phyloP scores from a whole-genome alignment of 2,113 vertebrate species.

The Herpailurus yagouaroundi region DNA sequence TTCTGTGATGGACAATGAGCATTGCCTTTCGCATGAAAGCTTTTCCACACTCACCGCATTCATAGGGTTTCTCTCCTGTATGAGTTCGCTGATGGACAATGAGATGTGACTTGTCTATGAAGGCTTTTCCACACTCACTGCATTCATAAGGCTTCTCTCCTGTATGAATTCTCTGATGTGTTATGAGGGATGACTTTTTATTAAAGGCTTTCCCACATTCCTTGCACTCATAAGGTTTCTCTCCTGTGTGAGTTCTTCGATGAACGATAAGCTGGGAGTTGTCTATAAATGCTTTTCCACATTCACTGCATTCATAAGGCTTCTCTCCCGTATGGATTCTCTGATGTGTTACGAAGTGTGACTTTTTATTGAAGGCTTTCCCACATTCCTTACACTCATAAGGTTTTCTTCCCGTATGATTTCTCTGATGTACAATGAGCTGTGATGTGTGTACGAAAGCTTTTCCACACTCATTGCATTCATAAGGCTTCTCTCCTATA shows the following conservation, averaged over 20 bases:
- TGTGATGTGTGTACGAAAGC: background rate
- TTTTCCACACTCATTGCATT: background rate
- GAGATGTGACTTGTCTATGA: slow-evolving; percentile 15
- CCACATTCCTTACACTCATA: slow-evolving; percentile 59
- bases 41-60: slow-evolving; percentile 52
- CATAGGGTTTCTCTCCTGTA: slow-evolving; percentile 50
- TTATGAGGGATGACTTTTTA: slow-evolving; percentile 54
- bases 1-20: slow-evolving; percentile 54
- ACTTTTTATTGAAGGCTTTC: slow-evolving; percentile 62
- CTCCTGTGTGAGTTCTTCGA: slow-evolving; percentile 62
- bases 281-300: slow-evolving; percentile 62
- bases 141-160: slow-evolving; percentile 54
- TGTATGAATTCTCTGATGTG: slow-evolving; percentile 60
- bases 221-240: slow-evolving; percentile 65
- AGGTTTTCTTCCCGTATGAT: slow-evolving; percentile 23
- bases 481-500: background rate
- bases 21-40: slow-evolving; percentile 22
- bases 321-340: slow-evolving; percentile 66
- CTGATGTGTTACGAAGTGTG: slow-evolving; percentile 57
- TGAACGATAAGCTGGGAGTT: slow-evolving; percentile 59
- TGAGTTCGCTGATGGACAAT: slow-evolving; percentile 23
- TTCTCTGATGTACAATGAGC: slow-evolving; percentile 29
- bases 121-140: slow-evolving; percentile 43
- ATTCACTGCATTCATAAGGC: slow-evolving; percentile 60
- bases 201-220: slow-evolving; percentile 67